Base-by-base conservation (phyloP, 2,888 invertebrate species). In the Oxystoma pomonae region DNA sequence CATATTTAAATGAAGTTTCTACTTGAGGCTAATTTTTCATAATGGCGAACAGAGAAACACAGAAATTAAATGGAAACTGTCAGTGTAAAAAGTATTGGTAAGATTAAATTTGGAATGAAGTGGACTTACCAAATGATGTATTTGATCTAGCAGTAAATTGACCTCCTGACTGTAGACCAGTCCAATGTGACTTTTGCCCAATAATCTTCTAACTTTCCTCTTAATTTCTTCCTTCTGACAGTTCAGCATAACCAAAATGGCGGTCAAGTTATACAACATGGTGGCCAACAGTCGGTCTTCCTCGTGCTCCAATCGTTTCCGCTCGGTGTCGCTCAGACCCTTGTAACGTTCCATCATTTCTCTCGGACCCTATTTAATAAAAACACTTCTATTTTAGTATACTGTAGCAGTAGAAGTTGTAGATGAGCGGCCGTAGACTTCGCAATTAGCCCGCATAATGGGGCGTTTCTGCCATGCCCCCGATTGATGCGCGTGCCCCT, bases 341-440 rank as follows among this genome's bases (percentile, higher is more conserved):
- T 94, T 95, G 81, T 98, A 98, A 71, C 97, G 88, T 75, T 98
- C 98, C 95, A 98, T 97, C 98, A 98, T 98, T 83, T 98, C 98
- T 61, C 92, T 90, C 49, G 98, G 96, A 18, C 98, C 97, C 84
- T 85, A 66, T 7, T 9, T 53, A n/a, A n/a, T n/a, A n/a, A n/a
- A n/a, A n/a, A n/a, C n/a, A n/a, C n/a, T n/a, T n/a, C n/a, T n/a
- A n/a, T n/a, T n/a, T n/a, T n/a, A n/a, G n/a, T n/a, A n/a, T n/a
- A n/a, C n/a, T n/a, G n/a, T n/a, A n/a, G n/a, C n/a, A n/a, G n/a
- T n/a, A n/a, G n/a, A n/a, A n/a, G n/a, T n/a, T n/a, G n/a, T n/a
- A n/a, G n/a, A n/a, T n/a, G n/a, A n/a, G n/a, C n/a, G n/a, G n/a
- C n/a, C n/a, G n/a, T n/a, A n/a, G n/a, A n/a, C n/a, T n/a, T n/a